Evolutionary conservation across 2,113 vertebrate genomes (phyloP).

Genomic region (Microtus richardsoni): DNA sequence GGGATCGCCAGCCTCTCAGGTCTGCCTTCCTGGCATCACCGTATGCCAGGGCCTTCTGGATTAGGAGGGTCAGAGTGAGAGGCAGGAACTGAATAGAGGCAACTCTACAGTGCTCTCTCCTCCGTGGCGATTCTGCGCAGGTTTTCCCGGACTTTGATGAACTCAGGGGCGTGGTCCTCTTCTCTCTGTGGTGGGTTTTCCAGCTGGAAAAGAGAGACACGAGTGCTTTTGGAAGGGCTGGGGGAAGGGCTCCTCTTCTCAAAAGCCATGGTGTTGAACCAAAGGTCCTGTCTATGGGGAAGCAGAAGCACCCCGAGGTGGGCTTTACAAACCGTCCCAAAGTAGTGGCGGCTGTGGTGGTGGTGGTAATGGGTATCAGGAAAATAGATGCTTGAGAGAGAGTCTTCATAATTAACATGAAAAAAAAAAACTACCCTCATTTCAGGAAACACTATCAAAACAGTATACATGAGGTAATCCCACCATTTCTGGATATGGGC

Average conservation of each 20-base stretch:
- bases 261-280: neutral
- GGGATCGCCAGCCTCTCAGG: neutral
- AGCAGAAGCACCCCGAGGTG: neutral
- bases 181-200: conserved; percentile 91
- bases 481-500: neutral
- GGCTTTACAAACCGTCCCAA: neutral
- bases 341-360: neutral
- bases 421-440: neutral
- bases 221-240: neutral
- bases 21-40: neutral
- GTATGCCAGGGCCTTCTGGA: neutral
- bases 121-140: conserved; percentile 91
- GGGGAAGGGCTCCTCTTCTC: neutral
- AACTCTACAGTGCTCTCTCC: conserved; percentile 89
- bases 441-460: neutral
- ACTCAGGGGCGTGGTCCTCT: conserved; percentile 92
- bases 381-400: too few relatives aligned
- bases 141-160: conserved; percentile 96
- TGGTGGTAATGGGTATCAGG: neutral
- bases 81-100: neutral
- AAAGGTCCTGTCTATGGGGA: neutral
- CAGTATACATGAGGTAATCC: neutral
- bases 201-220: conserved; percentile 86
- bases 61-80: neutral
- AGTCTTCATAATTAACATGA: neutral